Evolutionary conservation across 2,888 invertebrate species (phyloP).

Genomic region (Xanthostigma xanthostigma): DNA sequence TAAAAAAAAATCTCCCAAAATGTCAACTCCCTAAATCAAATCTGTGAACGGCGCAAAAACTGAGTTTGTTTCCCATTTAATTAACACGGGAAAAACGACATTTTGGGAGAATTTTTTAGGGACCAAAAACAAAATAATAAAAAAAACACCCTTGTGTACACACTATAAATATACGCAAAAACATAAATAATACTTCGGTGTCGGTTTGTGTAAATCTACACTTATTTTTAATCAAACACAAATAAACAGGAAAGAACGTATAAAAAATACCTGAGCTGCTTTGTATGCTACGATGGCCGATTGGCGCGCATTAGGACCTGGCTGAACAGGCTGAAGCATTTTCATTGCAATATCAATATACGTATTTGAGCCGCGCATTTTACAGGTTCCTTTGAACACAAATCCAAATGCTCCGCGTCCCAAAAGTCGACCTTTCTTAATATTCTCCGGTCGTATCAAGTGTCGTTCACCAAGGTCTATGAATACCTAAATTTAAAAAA

Average conservation of each 20-base stretch:
- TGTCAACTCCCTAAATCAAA: too few species aligned
- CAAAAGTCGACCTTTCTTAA: slow-evolving; percentile 58
- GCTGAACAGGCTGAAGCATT: slow-evolving; percentile 88
- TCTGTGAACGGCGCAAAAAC: too few species aligned
- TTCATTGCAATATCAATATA: slow-evolving; percentile 77
- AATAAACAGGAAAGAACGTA: background rate
- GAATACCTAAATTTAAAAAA: slow-evolving; percentile 43
- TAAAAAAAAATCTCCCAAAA: too few species aligned
- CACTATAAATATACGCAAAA: too few species aligned
- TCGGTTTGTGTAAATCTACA: background rate
- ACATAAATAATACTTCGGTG: background rate
- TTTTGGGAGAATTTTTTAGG: too few species aligned
- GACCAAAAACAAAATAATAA: too few species aligned
- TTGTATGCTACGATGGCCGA: slow-evolving; percentile 46
- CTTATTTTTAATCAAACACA: too few species aligned
- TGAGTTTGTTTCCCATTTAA: too few species aligned
- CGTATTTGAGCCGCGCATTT: slow-evolving; percentile 36
- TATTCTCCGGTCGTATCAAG: slow-evolving; percentile 67
- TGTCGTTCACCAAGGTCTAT: slow-evolving; percentile 73
- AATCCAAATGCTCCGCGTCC: slow-evolving; percentile 98
- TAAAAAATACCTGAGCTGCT: slow-evolving; percentile 17
- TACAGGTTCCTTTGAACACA: slow-evolving; percentile 72
- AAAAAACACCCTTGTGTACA: too few species aligned
- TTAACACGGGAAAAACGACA: too few species aligned
- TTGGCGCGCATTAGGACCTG: slow-evolving; percentile 51